Conservation (phyloP, 2,113 vertebrate genomes). For the Oreochromis aureus region DNA sequence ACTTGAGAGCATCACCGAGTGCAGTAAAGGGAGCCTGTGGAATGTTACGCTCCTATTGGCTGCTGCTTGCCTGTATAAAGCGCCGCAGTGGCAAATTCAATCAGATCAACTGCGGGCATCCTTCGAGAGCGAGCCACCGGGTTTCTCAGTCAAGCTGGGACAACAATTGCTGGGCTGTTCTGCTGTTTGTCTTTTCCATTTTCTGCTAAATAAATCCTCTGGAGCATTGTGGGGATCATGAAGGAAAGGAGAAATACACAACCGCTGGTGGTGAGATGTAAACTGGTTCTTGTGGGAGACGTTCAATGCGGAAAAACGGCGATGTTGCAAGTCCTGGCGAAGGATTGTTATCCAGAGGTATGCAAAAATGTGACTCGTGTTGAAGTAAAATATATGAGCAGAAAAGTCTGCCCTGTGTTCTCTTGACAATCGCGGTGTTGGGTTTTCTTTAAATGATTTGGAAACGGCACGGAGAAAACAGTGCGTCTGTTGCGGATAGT, state of each 20-base stretch:
- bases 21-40: constrained; percentile 22
- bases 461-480: background rate
- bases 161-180: background rate
- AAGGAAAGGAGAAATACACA: constrained; percentile 86
- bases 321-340: constrained; percentile 94
- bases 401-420: background rate
- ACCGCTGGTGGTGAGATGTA: constrained; percentile 88
- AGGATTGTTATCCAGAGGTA: constrained; percentile 97
- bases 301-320: constrained; percentile 97
- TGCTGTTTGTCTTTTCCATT: background rate
- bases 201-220: background rate
- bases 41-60: constrained; percentile 63
- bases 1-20: background rate
- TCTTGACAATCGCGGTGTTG: background rate
- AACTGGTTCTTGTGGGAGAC: constrained; percentile 91
- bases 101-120: constrained; percentile 63
- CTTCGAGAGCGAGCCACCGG: background rate
- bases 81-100: constrained; percentile 62
- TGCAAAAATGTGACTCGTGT: constrained; percentile 1
- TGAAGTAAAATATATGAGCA: background rate
- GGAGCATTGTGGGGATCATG: constrained; percentile 66
- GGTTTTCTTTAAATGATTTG: background rate
- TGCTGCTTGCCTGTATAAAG: constrained; percentile 60
- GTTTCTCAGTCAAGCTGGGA: background rate
- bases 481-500: constrained; percentile 35